These are phyloP conservation scores for Phthorimaea operculella DNA, from an alignment of 1,140 invertebrate species.

Conservation along the genomic window DNA sequence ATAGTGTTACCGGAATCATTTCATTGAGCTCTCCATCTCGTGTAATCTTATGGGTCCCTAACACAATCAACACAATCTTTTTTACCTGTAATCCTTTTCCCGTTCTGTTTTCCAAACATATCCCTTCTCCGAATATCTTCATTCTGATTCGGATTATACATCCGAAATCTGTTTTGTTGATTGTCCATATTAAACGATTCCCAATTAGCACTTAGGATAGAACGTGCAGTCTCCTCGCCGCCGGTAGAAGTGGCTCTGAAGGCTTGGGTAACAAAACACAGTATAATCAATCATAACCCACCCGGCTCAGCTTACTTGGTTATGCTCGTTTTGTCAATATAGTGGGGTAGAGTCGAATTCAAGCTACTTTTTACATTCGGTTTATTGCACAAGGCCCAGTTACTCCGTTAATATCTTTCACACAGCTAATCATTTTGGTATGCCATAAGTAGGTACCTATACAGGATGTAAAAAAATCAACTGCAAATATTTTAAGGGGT, in stretches of 20 bases:
- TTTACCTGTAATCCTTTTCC: constrained; percentile 12
- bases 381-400: no score
- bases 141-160: constrained; percentile 35
- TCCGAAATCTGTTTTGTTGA: constrained; percentile 23
- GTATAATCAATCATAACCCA: constrained; percentile 59
- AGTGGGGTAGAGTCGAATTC: constrained; percentile 31
- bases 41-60: no score
- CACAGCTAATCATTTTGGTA: no score
- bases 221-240: neutral
- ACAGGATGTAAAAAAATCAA: no score
- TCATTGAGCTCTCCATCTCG: no score
- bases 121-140: constrained; percentile 23
- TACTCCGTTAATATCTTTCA: no score
- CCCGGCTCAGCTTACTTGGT: constrained; percentile 48
- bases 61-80: no score
- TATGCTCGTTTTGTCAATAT: constrained; percentile 44
- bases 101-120: constrained; percentile 29
- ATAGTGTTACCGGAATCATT: no score
- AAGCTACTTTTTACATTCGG: no score
- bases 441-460: no score
- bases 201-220: neutral
- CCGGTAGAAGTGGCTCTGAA: constrained; percentile 22
- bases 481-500: no score
- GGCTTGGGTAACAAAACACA: constrained; percentile 46
- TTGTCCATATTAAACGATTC: constrained; percentile 22